Evolutionary conservation across 2,797 vertebrate species (phyloP).

Genomic region (Oryzias sinensis): DNA sequence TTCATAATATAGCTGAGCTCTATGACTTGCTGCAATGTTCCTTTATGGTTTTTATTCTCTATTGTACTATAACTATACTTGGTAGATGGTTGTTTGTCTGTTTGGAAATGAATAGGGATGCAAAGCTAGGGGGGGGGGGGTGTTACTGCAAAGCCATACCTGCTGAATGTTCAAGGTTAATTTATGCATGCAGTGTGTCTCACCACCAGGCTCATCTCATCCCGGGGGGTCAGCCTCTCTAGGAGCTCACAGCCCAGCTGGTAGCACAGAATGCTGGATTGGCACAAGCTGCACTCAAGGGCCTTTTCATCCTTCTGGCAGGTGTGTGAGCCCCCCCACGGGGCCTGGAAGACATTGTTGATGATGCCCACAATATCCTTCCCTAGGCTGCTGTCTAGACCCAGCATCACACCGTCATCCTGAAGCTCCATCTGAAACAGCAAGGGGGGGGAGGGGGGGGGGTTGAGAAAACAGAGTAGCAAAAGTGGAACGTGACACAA

Average conservation of each 20-base stretch:
- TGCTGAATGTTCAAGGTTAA: slow-evolving; percentile 14
- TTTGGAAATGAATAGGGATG: not conserved
- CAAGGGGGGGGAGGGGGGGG: not conserved
- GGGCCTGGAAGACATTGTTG: slow-evolving; percentile 98
- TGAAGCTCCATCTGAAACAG: slow-evolving; percentile 94
- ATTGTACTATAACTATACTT: too few relatives aligned
- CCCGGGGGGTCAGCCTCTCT: slow-evolving; percentile 91
- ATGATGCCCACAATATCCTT: slow-evolving; percentile 97
- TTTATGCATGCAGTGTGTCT: slow-evolving; percentile 53
- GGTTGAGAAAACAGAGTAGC: slow-evolving; percentile 16
- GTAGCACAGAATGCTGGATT: slow-evolving; percentile 98
- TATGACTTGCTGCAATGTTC: not conserved
- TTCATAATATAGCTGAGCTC: not conserved
- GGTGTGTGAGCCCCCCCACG: slow-evolving; percentile 97
- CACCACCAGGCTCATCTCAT: slow-evolving; percentile 96
- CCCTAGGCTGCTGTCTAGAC: slow-evolving; percentile 92
- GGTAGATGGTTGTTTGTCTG: slow-evolving; percentile 2
- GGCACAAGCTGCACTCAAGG: slow-evolving; percentile 92
- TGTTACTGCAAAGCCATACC: slow-evolving; percentile 13
- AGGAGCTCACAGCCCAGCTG: slow-evolving; percentile 96
- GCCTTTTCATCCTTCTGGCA: slow-evolving; percentile 97
- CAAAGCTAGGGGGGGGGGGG: not conserved
- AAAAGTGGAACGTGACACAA: slow-evolving; percentile 31
- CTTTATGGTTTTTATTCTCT: not conserved
- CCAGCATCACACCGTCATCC: slow-evolving; percentile 94